Conservation (phyloP, 2,888 invertebrate genomes). For the Drosophila lacicola region DNA sequence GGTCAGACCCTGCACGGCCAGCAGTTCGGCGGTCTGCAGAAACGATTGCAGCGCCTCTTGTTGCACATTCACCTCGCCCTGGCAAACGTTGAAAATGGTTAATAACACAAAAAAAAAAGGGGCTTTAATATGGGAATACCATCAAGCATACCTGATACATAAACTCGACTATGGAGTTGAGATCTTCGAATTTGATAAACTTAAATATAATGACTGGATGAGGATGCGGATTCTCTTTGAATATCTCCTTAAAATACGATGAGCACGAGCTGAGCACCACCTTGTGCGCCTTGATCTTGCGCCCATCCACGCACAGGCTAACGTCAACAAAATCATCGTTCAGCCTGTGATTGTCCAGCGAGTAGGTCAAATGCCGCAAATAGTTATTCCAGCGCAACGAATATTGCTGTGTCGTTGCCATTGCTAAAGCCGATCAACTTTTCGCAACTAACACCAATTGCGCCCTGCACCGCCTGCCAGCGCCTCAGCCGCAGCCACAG, state of each 20-base stretch:
- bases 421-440: conserved; percentile 55
- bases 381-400: conserved; percentile 95
- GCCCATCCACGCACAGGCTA: conserved; percentile 93
- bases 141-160: conserved; percentile 88
- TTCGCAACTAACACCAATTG: background rate
- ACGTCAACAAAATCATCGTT: conserved; percentile 92
- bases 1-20: conserved; percentile 92
- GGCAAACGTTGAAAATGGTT: background rate
- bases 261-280: conserved; percentile 94
- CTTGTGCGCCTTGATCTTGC: conserved; percentile 93
- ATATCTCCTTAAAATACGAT: conserved; percentile 90
- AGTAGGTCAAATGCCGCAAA: conserved; percentile 91
- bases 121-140: background rate
- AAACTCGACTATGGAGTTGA: conserved; percentile 91
- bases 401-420: conserved; percentile 91
- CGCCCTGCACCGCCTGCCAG: background rate
- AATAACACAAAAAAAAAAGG: background rate
- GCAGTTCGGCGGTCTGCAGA: conserved; percentile 90
- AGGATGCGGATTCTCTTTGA: conserved; percentile 91
- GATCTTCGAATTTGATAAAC: conserved; percentile 91
- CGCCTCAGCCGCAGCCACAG: background rate
- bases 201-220: conserved; percentile 93
- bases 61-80: conserved; percentile 92
- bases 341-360: conserved; percentile 90
- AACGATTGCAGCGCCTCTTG: conserved; percentile 92